phyloP scores from a whole-genome alignment of 2,797 vertebrate genomes.

The Anas bernieri region DNA sequence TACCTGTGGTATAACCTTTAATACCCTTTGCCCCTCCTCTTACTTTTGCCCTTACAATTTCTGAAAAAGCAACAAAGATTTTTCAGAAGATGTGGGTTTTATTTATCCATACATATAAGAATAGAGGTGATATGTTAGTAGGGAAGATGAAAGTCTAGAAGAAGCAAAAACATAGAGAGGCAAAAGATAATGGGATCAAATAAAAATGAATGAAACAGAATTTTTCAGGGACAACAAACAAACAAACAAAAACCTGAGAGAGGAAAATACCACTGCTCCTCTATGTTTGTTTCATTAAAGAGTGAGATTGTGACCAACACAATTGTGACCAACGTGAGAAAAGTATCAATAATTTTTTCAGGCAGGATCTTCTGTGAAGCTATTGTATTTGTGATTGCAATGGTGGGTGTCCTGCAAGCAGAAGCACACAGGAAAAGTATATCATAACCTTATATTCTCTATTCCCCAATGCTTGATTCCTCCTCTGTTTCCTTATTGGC shows the following conservation, averaged over 20 bases:
- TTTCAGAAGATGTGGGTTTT: neutral
- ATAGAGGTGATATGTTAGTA: neutral
- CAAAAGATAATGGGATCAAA: neutral
- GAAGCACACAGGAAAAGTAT: no score
- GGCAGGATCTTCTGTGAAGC: no score
- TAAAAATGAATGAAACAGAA: neutral
- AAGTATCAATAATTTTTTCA: no score
- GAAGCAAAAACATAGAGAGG: neutral
- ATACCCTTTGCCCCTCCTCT: no score
- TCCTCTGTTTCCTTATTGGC: no score
- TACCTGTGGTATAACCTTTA: no score
- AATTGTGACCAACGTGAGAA: neutral
- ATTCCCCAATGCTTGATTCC: no score
- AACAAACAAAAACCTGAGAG: neutral
- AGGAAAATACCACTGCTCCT: neutral
- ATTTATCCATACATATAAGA: neutral
- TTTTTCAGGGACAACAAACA: no score
- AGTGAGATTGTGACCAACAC: neutral
- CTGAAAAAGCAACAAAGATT: neutral
- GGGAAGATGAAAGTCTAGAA: neutral
- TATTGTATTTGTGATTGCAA: no score
- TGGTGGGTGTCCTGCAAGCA: no score
- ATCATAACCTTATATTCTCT: no score
- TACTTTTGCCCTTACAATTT: neutral
- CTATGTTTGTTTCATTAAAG: neutral